These are phyloP conservation scores for Drosophila obscura DNA, from an alignment of 1,140 invertebrate genomes.

Conservation along the genomic window DNA sequence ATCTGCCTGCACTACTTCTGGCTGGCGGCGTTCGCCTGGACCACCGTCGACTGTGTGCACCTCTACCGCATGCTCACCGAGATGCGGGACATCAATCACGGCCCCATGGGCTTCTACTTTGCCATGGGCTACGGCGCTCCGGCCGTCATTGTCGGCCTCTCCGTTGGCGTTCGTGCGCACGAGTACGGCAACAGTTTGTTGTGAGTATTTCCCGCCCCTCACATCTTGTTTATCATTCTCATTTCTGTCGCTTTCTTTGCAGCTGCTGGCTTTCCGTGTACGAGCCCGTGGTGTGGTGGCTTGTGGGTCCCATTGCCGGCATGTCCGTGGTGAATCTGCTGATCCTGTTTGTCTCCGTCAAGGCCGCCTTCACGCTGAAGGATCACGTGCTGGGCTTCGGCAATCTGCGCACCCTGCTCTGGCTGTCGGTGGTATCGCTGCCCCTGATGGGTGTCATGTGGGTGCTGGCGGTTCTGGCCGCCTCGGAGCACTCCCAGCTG, in stretches of 20 bases:
- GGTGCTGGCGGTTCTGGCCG: slow-evolving; percentile 92
- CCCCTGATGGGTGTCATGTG: slow-evolving; percentile 91
- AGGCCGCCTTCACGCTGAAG: slow-evolving; percentile 95
- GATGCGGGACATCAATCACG: slow-evolving; percentile 97
- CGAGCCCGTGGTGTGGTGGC: slow-evolving; percentile 95
- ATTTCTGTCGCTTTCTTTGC: slow-evolving; percentile 39
- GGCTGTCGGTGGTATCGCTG: slow-evolving; percentile 91
- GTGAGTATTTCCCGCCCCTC: slow-evolving; percentile 86
- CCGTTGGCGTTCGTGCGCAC: slow-evolving; percentile 96
- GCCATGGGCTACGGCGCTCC: slow-evolving; percentile 97
- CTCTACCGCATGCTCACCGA: slow-evolving; percentile 97
- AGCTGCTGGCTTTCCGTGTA: slow-evolving; percentile 98
- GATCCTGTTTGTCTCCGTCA: slow-evolving; percentile 92
- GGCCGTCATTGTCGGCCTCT: slow-evolving; percentile 94
- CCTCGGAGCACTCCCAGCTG: slow-evolving; percentile 90
- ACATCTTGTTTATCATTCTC: not conserved
- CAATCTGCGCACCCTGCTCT: slow-evolving; percentile 93
- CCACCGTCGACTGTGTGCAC: slow-evolving; percentile 95
- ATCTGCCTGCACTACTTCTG: slow-evolving; percentile 97
- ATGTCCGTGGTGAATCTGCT: slow-evolving; percentile 91
- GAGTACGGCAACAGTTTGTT: slow-evolving; percentile 97
- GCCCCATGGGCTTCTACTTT: slow-evolving; percentile 96
- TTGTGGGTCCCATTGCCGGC: slow-evolving; percentile 93
- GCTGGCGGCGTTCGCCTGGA: slow-evolving; percentile 95
- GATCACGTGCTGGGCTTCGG: slow-evolving; percentile 96